phyloP scores from a whole-genome alignment of 1,140 invertebrate species.

The Trissolcus basalis region DNA sequence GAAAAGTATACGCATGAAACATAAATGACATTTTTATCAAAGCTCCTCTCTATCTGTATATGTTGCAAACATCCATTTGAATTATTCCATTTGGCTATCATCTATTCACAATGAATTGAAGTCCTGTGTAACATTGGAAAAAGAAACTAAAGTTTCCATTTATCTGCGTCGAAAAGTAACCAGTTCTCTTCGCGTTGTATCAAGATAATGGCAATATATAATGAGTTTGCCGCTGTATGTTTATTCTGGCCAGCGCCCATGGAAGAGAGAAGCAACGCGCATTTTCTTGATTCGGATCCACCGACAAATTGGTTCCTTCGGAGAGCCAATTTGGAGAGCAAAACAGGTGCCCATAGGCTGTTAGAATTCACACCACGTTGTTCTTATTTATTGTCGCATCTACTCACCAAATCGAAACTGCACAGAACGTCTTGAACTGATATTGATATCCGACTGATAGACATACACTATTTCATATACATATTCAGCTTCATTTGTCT shows the following conservation, averaged over 20 bases:
- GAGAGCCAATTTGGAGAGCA: slow-evolving; percentile 31
- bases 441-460: slow-evolving; percentile 43
- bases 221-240: slow-evolving; percentile 41
- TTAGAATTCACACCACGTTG: slow-evolving; percentile 52
- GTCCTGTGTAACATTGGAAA: slow-evolving; percentile 40
- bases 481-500: no score
- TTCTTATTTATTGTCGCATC: slow-evolving; percentile 58
- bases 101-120: slow-evolving; percentile 55
- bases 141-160: slow-evolving; percentile 48
- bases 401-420: slow-evolving; percentile 32
- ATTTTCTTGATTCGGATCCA: slow-evolving; percentile 40
- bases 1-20: slow-evolving; percentile 33
- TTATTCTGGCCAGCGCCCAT: slow-evolving; percentile 18
- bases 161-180: slow-evolving; percentile 42
- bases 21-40: slow-evolving; percentile 44
- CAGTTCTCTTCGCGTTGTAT: slow-evolving; percentile 23
- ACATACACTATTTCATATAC: slow-evolving; percentile 4
- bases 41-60: slow-evolving; percentile 31
- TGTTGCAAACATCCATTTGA: slow-evolving; percentile 35
- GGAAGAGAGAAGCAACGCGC: slow-evolving; percentile 1
- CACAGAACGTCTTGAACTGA: slow-evolving; percentile 34
- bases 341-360: slow-evolving; percentile 28
- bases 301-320: slow-evolving; percentile 34
- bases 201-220: slow-evolving; percentile 27
- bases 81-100: slow-evolving; percentile 46